Evolutionary conservation across 2,888 invertebrate species (phyloP).

Genomic region (Eupithecia dodoneata): DNA sequence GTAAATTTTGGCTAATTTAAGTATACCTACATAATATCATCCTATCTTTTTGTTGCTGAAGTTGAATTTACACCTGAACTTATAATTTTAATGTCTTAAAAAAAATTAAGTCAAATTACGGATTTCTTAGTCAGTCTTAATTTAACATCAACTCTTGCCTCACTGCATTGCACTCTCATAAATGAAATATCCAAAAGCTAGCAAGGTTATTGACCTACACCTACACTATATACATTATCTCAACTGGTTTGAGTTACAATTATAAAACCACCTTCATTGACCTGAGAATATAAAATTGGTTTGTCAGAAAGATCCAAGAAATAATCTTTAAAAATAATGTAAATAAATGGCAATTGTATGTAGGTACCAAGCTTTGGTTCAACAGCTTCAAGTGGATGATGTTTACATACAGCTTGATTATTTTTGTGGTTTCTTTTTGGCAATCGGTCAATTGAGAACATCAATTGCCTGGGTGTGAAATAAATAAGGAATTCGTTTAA

Average conservation of each 20-base stretch:
- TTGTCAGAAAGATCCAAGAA: neutral
- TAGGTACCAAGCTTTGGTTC: neutral
- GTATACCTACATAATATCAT: neutral
- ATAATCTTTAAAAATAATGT: neutral
- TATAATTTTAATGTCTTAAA: neutral
- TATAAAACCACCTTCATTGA: conserved; percentile 12
- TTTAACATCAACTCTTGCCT: neutral
- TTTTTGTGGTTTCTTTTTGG: neutral
- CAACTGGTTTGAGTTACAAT: conserved; percentile 21
- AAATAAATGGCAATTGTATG: neutral
- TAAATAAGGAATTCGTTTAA: neutral
- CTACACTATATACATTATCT: conserved; percentile 27
- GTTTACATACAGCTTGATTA: neutral
- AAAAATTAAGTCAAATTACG: too few species aligned
- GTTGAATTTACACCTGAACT: neutral
- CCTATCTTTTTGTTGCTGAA: neutral
- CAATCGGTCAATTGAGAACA: neutral
- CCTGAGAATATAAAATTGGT: neutral
- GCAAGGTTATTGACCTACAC: conserved; percentile 26
- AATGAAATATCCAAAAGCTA: neutral
- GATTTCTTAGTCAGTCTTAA: neutral
- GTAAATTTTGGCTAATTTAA: too few species aligned
- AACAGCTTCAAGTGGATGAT: conserved; percentile 3
- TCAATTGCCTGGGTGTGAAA: neutral
- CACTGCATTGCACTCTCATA: neutral